Base-by-base conservation (phyloP, 2,113 vertebrate genomes). In the Capreolus pygargus region DNA sequence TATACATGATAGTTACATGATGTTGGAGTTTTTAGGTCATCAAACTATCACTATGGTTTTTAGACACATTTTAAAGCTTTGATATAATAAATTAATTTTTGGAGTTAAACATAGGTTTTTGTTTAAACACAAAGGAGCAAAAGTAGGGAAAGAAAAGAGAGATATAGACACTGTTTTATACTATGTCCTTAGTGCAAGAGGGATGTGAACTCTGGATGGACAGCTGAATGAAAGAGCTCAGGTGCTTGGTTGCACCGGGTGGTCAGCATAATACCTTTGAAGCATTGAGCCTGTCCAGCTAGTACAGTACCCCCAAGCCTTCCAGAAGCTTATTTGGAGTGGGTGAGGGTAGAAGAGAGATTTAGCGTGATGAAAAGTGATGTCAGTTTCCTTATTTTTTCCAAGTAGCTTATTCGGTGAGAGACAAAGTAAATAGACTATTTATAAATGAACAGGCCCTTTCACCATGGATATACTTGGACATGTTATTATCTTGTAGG, bases 291-390 rank as follows among this genome's bases (percentile, higher is more conserved):
- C 50, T 91, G 3, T 91, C 7, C 58, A 93, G 45, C 30, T 50
- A n/a, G 14, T 84, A 23, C 11, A 79, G 4, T 88, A 94, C 12
- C 36, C 12, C 12, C 23, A 89, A 23, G n/a, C 17, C 55, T 79
- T 95, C 70, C 28, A 55, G 52, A 36, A 70, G 89, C 90, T 96
- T 89, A 70, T 97, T 74, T 96, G 82, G 36, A 96, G 45, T 84
- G 9, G 45, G 3, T 93, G 47, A 50, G 23, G 67, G 36, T 64
- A 76, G 58, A 94, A 88, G n/a, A 96, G 70, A 96, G 74, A 90
- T 87, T 57, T 70, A 83, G 17, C 84, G 55, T 45, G 94, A 13
- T 85, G 76, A 89, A 91, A 81, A 21, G 9, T 96, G 76, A 93
- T 47, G 94, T 92, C 50, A 89, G 12, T 79, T 92, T 64, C 33